Base-by-base conservation (phyloP, 2,888 invertebrate genomes). In the Leuctra nigra region DNA sequence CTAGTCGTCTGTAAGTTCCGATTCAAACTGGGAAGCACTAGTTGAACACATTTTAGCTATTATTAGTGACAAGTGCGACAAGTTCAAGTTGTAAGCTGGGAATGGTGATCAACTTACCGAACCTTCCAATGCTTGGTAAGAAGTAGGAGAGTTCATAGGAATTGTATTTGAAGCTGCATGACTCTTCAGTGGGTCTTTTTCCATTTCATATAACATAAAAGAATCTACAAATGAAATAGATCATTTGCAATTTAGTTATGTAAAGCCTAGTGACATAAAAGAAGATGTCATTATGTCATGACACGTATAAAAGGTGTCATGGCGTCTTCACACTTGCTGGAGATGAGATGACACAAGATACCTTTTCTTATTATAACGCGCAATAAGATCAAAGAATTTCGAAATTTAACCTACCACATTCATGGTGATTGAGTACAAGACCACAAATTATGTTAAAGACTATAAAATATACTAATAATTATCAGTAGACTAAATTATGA, bases 101-200 rank as follows among this genome's bases (percentile, higher is more conserved):
- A 39, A 38, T 50, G 35, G 54, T 64, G n/a, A 56, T n/a, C n/a
- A n/a, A 56, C 69, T 72, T 77, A 80, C 80, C 79, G 81, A 80
- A 71, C 78, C 79, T 68, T 74, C 74, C 64, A 80, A 79, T 61
- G 81, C 76, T 70, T 81, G 81, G 72, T 81, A 81, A 61, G 77
- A 75, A 55, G 79, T 75, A 64, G 77, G 75, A 67, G 72, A 73
- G 64, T 73, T 75, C 64, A 73, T 72, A 64, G 76, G 73, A 64
- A 75, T 71, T 65, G 77, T 71, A 64, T 74, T 71, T 65, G n/a
- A n/a, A n/a, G 77, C 71, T 59, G 68, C 65, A 64, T 74, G 73
- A 66, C 80, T 79, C 73, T 81, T 84, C 69, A 84, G 73, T 70
- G 84, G 84, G 74, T 79, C 83, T 74, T 82, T 84, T 80, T 85